These are phyloP conservation scores for Sisyra nigra DNA, from an alignment of 2,888 invertebrate species.

Conservation along the genomic window DNA sequence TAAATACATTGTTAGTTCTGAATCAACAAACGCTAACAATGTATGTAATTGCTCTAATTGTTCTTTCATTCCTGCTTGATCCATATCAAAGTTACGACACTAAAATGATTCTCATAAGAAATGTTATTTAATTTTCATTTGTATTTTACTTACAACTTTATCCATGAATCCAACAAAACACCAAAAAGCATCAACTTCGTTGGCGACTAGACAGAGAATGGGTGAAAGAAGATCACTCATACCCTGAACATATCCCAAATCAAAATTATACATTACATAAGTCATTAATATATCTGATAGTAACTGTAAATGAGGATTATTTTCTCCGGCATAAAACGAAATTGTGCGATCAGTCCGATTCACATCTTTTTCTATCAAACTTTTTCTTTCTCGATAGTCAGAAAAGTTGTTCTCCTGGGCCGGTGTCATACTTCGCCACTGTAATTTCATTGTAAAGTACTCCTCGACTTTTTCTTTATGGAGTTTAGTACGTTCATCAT, in stretches of 20 bases:
- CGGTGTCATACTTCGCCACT: constrained; percentile 83
- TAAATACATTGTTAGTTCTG: constrained; percentile 72
- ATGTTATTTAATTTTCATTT: background rate
- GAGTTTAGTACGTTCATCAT: constrained; percentile 47
- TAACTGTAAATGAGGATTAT: constrained; percentile 72
- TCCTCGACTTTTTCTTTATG: constrained; percentile 63
- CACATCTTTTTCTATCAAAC: constrained; percentile 94
- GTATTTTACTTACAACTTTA: constrained; percentile 54
- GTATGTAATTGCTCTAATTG: constrained; percentile 76
- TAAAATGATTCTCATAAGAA: constrained; percentile 22
- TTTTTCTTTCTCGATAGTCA: constrained; percentile 79
- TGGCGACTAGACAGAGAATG: constrained; percentile 70
- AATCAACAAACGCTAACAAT: constrained; percentile 66
- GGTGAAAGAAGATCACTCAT: constrained; percentile 97
- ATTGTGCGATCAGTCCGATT: constrained; percentile 86
- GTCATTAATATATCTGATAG: constrained; percentile 92
- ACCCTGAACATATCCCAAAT: constrained; percentile 89
- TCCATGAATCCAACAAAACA: constrained; percentile 98
- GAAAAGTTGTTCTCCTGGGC: constrained; percentile 80
- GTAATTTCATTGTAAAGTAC: constrained; percentile 90
- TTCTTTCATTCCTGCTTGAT: constrained; percentile 90
- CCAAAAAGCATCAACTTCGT: constrained; percentile 97
- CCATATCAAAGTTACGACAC: constrained; percentile 89
- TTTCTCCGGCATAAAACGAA: constrained; percentile 83
- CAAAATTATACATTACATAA: constrained; percentile 98